A percentile compares a stretch with the other conserved stretches of the same genome.
Evolutionary conservation across 2,888 invertebrate genomes (phyloP).

Genomic region (Callinectes sapidus): DNA sequence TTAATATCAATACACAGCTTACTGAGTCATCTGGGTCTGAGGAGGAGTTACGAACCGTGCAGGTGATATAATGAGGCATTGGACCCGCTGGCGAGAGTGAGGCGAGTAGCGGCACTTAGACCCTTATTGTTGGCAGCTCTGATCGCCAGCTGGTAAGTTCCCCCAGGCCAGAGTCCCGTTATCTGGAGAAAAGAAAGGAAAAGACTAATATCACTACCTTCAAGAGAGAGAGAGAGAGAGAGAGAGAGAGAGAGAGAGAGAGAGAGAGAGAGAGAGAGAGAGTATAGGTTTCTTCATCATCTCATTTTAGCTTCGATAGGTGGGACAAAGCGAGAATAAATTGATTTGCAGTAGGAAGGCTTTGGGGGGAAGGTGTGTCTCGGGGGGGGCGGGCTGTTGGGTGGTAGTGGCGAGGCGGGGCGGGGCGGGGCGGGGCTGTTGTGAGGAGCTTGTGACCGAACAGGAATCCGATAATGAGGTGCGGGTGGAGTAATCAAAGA

Average conservation of each 20-base stretch:
- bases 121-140: conserved; percentile 53
- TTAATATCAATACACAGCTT: neutral
- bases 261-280: neutral
- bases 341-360: neutral
- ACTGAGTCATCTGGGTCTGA: neutral
- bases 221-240: neutral
- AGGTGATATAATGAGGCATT: conserved; percentile 42
- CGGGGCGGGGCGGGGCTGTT: neutral
- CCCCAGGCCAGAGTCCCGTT: conserved; percentile 35
- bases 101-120: conserved; percentile 37
- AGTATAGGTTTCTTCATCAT: neutral
- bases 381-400: neutral
- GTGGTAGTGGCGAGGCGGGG: neutral
- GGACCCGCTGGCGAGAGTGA: conserved; percentile 41
- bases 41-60: conserved; percentile 37
- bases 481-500: conserved; percentile 1
- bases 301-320: neutral
- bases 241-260: neutral
- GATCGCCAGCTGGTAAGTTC: conserved; percentile 51
- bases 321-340: neutral
- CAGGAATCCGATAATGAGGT: neutral
- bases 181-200: conserved; percentile 15
- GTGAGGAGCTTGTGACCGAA: neutral
- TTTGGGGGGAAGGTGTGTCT: neutral
- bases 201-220: too few species aligned